Evolutionary conservation across 2,113 vertebrate genomes (phyloP).

Genomic region (Rhynchomys soricoides): DNA sequence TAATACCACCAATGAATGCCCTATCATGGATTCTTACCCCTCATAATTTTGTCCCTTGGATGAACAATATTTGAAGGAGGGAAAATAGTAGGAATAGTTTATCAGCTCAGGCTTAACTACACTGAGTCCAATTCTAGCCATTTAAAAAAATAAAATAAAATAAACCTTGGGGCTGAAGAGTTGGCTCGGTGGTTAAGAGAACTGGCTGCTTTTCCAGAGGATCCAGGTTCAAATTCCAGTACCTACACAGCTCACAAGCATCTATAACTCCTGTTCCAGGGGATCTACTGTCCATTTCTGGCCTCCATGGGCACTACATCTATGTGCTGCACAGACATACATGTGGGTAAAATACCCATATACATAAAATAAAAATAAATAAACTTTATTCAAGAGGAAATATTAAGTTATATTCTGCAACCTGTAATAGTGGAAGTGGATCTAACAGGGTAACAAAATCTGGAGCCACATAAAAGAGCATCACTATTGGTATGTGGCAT

Average conservation of each 20-base stretch:
- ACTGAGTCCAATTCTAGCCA: not conserved
- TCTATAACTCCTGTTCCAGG: not conserved
- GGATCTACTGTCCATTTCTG: not conserved
- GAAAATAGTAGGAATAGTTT: conserved; percentile 37
- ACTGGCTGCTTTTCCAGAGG: not conserved
- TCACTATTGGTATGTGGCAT: not conserved
- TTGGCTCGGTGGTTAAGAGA: not conserved
- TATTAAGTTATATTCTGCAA: not conserved
- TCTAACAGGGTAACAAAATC: not conserved
- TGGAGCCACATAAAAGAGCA: not conserved
- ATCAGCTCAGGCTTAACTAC: conserved; percentile 28
- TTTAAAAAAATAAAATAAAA: conserved; percentile 22
- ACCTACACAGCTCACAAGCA: not conserved
- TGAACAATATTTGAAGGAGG: conserved; percentile 28
- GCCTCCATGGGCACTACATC: not conserved
- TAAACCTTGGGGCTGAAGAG: not conserved
- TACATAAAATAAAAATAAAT: not conserved
- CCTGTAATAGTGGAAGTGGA: not conserved
- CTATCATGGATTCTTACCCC: not conserved
- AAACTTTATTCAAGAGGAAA: not conserved
- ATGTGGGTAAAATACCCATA: not conserved
- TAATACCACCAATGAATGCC: not conserved
- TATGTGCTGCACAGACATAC: not conserved
- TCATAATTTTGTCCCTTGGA: conserved; percentile 10
- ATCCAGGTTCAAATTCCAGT: not conserved